Conservation (phyloP, 2,888 invertebrate species). For the Petrophora chlorosata region DNA sequence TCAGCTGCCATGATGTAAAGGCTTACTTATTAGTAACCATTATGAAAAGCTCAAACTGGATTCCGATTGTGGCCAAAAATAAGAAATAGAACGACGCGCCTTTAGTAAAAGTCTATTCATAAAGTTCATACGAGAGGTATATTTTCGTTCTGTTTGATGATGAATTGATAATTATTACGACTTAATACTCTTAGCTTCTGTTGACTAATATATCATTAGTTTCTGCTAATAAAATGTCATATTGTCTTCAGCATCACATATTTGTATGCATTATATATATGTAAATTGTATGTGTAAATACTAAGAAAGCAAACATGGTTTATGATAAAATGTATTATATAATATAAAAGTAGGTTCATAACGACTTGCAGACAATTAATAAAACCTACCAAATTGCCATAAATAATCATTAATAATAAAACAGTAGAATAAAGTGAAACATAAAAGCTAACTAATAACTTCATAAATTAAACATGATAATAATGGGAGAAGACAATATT, state of each 20-base stretch:
- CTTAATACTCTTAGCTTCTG: constrained; percentile 1
- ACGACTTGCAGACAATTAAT: too few species aligned
- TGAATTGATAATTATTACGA: not conserved
- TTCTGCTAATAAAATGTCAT: not conserved
- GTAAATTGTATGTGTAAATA: constrained; percentile 4
- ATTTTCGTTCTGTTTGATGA: not conserved
- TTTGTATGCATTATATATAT: not conserved
- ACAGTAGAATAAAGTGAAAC: too few species aligned
- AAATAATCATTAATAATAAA: too few species aligned
- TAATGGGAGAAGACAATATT: too few species aligned
- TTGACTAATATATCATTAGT: not conserved
- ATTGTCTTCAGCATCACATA: not conserved
- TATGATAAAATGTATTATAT: too few species aligned
- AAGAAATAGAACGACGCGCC: not conserved
- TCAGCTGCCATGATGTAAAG: not conserved
- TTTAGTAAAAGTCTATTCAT: too few species aligned
- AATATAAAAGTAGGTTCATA: too few species aligned
- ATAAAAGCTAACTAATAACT: too few species aligned
- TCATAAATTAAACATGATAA: too few species aligned
- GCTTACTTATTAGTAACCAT: not conserved
- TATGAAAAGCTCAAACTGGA: constrained; percentile 3
- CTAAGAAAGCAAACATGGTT: not conserved
- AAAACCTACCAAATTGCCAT: too few species aligned
- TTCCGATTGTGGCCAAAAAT: constrained; percentile 11
- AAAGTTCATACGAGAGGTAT: not conserved